phyloP scores from a whole-genome alignment of 2,797 vertebrate genomes.

The Chiropotes sagulatus region DNA sequence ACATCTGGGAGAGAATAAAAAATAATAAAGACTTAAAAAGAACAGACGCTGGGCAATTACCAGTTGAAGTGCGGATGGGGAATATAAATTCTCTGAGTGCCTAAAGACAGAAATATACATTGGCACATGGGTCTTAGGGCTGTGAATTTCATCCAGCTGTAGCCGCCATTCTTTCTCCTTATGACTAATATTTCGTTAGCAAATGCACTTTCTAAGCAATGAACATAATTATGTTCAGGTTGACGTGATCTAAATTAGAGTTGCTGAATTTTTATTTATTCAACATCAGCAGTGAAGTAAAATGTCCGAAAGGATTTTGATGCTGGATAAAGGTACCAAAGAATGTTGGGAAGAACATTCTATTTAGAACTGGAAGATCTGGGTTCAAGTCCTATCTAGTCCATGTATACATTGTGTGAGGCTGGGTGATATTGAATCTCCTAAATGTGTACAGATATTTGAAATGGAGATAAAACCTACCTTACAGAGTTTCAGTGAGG shows the following conservation, averaged over 20 bases:
- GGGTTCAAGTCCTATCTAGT: background rate
- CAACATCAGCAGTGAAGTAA: background rate
- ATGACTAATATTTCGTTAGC: slow-evolving; percentile 28
- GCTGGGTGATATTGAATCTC: background rate
- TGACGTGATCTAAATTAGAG: slow-evolving; percentile 38
- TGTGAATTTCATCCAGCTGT: slow-evolving; percentile 47
- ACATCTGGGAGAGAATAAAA: slow-evolving; percentile 78
- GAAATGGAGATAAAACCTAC: background rate
- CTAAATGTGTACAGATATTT: background rate
- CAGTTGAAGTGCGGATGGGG: slow-evolving; percentile 46
- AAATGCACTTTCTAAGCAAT: slow-evolving; percentile 25
- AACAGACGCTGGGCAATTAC: slow-evolving; percentile 74
- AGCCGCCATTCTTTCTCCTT: background rate
- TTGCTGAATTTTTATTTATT: background rate
- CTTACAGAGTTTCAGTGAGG: background rate
- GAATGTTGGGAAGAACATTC: background rate
- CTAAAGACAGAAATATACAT: slow-evolving; percentile 65
- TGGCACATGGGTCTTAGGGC: slow-evolving; percentile 7
- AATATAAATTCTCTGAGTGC: slow-evolving; percentile 69
- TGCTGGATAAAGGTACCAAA: background rate
- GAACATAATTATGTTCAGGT: slow-evolving; percentile 49
- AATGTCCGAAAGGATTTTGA: background rate
- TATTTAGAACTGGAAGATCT: background rate
- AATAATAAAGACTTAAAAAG: slow-evolving; percentile 72
- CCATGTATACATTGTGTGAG: background rate